phyloP scores from a whole-genome alignment of 2,888 invertebrate genomes.

The Lysandra coridon region DNA sequence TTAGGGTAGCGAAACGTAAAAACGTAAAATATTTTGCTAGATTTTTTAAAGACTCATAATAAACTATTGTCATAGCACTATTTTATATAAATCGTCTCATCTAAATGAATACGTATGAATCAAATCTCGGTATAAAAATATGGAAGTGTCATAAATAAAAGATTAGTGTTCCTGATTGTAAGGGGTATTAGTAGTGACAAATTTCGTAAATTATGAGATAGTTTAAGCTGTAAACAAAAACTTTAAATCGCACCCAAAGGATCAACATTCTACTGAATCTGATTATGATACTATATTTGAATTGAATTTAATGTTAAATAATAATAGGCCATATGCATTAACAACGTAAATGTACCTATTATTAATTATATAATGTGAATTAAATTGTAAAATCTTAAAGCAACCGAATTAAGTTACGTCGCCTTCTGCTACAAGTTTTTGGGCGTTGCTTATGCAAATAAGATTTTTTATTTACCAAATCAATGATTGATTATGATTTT shows the following conservation, averaged over 20 bases:
- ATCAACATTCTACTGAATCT: slow-evolving; percentile 44
- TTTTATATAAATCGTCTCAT: neutral
- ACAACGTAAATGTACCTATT: neutral
- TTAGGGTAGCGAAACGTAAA: neutral
- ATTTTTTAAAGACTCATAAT: neutral
- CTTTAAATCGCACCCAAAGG: slow-evolving; percentile 52
- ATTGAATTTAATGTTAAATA: neutral
- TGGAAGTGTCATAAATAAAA: slow-evolving; percentile 23
- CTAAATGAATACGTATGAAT: neutral
- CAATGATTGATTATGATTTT: slow-evolving; percentile 23
- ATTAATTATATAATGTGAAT: neutral
- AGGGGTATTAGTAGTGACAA: neutral
- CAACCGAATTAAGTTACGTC: neutral
- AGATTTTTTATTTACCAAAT: slow-evolving; percentile 21
- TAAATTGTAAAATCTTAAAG: neutral
- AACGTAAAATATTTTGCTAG: neutral
- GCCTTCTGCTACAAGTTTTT: slow-evolving; percentile 6
- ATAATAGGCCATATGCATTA: neutral
- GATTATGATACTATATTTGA: neutral
- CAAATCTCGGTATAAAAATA: neutral
- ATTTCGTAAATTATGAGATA: slow-evolving; percentile 19
- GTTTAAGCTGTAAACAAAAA: slow-evolving; percentile 28
- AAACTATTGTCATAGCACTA: neutral
- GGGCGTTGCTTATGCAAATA: slow-evolving; percentile 14
- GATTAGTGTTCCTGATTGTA: slow-evolving; percentile 22